These are phyloP conservation scores for Melitaea athalia DNA, from an alignment of 2,888 invertebrate genomes.

Conservation along the genomic window DNA sequence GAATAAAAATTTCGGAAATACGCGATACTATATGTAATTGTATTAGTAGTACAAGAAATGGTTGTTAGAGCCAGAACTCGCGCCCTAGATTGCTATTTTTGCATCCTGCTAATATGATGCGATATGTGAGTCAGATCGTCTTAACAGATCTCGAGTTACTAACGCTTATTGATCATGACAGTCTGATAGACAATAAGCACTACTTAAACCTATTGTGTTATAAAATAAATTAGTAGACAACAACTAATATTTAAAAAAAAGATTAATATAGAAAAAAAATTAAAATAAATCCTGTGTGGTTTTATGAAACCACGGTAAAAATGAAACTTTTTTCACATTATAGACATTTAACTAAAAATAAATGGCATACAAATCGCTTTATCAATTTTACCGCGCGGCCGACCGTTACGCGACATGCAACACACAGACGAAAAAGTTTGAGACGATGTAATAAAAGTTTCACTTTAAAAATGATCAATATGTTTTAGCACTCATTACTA, in stretches of 20 bases:
- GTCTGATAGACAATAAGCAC: background rate
- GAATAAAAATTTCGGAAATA: slow-evolving; percentile 8
- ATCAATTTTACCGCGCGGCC: no score
- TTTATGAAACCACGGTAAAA: no score
- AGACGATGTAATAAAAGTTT: no score
- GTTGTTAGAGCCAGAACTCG: slow-evolving; percentile 42
- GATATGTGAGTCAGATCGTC: slow-evolving; percentile 45
- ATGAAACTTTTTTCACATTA: no score
- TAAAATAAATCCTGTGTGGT: no score
- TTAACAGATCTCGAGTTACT: slow-evolving; percentile 41
- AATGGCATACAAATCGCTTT: no score
- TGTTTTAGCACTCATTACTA: slow-evolving; percentile 44
- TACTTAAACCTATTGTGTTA: background rate
- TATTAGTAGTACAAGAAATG: slow-evolving; percentile 24
- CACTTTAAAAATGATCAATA: no score
- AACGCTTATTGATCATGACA: slow-evolving; percentile 1
- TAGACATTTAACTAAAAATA: no score
- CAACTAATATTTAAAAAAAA: no score
- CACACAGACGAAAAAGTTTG: no score
- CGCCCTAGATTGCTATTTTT: slow-evolving; percentile 55
- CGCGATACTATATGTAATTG: slow-evolving; percentile 8
- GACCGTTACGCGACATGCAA: no score
- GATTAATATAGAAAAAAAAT: no score
- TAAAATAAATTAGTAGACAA: background rate
- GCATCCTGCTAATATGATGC: slow-evolving; percentile 39